These are phyloP conservation scores for Moxostoma hubbsi DNA, from an alignment of 2,797 vertebrate species.

Conservation along the genomic window DNA sequence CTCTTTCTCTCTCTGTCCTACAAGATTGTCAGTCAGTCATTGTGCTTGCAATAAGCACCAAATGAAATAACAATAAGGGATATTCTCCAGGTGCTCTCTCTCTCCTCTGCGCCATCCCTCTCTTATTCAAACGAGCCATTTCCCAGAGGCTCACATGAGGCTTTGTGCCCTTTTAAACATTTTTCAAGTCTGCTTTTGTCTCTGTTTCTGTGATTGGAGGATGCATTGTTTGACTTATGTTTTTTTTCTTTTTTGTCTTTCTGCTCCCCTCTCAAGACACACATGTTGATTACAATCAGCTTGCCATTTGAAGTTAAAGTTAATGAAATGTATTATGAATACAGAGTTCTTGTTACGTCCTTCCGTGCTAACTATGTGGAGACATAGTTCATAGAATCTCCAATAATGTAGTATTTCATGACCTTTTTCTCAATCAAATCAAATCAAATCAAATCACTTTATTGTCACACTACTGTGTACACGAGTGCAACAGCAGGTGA, in stretches of 20 bases:
- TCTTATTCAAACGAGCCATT: constrained; percentile 38
- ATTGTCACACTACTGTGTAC: too few species aligned
- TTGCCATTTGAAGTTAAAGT: constrained; percentile 4
- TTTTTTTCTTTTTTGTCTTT: too few species aligned
- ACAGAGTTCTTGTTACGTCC: background rate
- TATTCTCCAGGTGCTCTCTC: constrained; percentile 13
- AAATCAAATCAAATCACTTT: too few species aligned
- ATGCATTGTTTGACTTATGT: background rate
- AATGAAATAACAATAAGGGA: constrained; percentile 46
- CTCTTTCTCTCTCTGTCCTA: constrained; percentile 8
- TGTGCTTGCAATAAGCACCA: constrained; percentile 21
- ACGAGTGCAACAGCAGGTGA: too few species aligned
- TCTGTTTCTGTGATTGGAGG: constrained; percentile 25
- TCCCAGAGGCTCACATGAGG: constrained; percentile 13
- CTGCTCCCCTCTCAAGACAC: background rate
- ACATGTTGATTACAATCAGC: constrained; percentile 16
- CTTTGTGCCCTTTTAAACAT: constrained; percentile 31
- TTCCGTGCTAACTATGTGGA: background rate
- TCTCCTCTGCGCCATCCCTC: background rate
- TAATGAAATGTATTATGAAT: constrained; percentile 23
- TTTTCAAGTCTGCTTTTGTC: constrained; percentile 35
- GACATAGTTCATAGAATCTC: background rate
- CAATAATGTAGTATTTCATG: too few species aligned
- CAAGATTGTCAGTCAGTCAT: constrained; percentile 8
- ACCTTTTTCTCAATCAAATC: too few species aligned